Conservation (phyloP, 2,113 vertebrate genomes). For the Bubalus kerabau region DNA sequence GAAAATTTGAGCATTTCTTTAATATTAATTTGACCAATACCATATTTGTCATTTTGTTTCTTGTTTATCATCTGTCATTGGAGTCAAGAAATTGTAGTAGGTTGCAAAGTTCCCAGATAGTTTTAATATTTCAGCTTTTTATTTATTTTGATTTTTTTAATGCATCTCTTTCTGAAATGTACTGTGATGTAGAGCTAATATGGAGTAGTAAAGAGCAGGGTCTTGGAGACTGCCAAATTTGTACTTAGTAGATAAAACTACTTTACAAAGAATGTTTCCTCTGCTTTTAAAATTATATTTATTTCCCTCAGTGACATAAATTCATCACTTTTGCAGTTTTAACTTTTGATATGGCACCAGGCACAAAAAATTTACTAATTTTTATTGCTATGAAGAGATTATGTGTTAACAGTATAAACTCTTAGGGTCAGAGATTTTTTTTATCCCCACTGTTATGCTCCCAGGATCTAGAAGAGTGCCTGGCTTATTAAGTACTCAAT, state of each 20-base stretch:
- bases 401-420: not conserved
- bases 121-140: not conserved
- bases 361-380: not conserved
- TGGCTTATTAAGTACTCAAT: not conserved
- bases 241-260: not conserved
- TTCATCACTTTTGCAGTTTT: not conserved
- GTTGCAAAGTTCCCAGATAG: not conserved
- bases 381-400: conserved; percentile 9
- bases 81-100: not conserved
- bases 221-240: not conserved
- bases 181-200: not conserved
- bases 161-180: conserved; percentile 1
- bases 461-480: not conserved
- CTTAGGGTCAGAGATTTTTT: not conserved
- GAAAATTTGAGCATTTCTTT: conserved; percentile 5
- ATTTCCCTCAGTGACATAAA: not conserved
- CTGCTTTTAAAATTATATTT: not conserved
- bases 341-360: not conserved
- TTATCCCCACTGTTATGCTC: not conserved
- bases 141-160: not conserved
- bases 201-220: not conserved
- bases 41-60: not conserved
- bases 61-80: not conserved
- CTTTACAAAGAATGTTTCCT: not conserved
- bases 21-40: not conserved